phyloP scores from a whole-genome alignment of 2,113 vertebrate species.

The Reinhardtius hippoglossoides region DNA sequence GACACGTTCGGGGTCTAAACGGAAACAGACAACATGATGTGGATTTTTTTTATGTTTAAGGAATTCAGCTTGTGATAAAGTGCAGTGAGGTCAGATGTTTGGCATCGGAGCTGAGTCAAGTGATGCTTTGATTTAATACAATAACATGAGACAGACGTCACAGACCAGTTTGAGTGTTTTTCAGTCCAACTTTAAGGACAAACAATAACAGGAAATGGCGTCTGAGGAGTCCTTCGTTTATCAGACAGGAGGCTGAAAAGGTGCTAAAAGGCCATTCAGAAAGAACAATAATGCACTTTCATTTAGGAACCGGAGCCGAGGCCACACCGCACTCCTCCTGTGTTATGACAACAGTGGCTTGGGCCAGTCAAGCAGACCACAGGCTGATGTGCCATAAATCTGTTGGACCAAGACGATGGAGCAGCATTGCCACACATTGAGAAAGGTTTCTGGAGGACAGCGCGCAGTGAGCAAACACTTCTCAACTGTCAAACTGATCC shows the following conservation, averaged over 20 bases:
- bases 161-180: neutral
- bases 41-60: neutral
- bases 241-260: constrained; percentile 12
- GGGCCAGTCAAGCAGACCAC: constrained; percentile 38
- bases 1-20: neutral
- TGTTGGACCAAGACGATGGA: constrained; percentile 37
- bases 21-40: neutral
- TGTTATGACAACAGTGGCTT: constrained; percentile 65
- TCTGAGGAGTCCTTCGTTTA: neutral
- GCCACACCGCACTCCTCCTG: constrained; percentile 34
- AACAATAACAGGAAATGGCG: neutral
- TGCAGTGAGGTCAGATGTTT: neutral
- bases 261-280: constrained; percentile 25
- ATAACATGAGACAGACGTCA: neutral
- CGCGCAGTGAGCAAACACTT: neutral
- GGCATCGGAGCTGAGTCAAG: constrained; percentile 2
- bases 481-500: neutral
- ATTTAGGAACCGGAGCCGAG: constrained; percentile 24
- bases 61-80: neutral
- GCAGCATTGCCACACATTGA: constrained; percentile 14
- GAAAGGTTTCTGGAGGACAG: constrained; percentile 29
- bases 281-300: constrained; percentile 36
- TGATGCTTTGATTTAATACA: neutral
- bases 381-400: constrained; percentile 53
- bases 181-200: neutral